Percentiles rank a stretch among this genome's conserved stretches.
These are phyloP conservation scores for Keiferia lycopersicella DNA, from an alignment of 2,888 invertebrate species.

Conservation along the genomic window DNA sequence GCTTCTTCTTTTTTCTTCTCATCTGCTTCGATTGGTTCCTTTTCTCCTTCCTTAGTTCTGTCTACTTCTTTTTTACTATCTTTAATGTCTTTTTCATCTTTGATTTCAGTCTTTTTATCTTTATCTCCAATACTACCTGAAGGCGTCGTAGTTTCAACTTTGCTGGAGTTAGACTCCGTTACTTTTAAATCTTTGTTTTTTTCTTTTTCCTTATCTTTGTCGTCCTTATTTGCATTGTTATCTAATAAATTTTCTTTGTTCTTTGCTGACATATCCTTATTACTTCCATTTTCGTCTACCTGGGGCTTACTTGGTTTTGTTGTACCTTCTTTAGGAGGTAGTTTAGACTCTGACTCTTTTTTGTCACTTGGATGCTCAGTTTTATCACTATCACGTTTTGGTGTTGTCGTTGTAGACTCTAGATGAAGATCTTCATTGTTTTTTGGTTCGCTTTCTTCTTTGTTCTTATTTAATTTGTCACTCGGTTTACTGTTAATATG, in stretches of 20 bases:
- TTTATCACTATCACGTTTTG: background rate
- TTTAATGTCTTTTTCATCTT: background rate
- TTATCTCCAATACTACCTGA: background rate
- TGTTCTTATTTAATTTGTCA: background rate
- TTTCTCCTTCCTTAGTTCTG: background rate
- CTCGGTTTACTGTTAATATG: background rate
- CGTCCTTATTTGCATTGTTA: background rate
- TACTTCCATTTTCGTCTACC: background rate
- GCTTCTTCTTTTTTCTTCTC: background rate
- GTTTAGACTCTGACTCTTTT: background rate
- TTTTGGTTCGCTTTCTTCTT: background rate
- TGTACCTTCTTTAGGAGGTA: background rate
- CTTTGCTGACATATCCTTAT: background rate
- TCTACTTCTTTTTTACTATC: background rate
- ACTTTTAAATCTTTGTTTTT: background rate
- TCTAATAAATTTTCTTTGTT: background rate
- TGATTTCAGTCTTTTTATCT: background rate
- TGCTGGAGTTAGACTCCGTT: background rate
- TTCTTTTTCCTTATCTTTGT: background rate
- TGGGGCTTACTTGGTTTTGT: background rate
- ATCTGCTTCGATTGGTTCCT: background rate
- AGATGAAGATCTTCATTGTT: background rate
- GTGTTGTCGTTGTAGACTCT: background rate
- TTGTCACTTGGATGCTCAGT: background rate
- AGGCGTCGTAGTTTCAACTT: background rate